A percentile compares a stretch with the other conserved stretches of the same genome.
Conservation (phyloP, 2,113 vertebrate genomes). For the Propithecus coquereli region DNA sequence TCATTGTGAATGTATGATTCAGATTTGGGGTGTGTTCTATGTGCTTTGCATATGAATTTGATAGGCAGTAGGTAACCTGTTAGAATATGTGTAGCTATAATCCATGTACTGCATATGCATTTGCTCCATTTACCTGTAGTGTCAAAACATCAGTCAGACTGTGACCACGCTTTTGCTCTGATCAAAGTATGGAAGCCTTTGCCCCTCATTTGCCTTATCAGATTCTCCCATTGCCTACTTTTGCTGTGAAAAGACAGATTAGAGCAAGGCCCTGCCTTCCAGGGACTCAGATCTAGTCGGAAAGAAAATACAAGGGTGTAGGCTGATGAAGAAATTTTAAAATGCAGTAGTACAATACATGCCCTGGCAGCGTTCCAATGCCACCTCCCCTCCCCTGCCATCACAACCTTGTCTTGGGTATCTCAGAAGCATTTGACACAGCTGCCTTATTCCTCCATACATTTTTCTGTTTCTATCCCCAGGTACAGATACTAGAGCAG, state of each 20-base stretch:
- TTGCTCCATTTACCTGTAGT: not conserved
- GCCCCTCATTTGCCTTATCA: not conserved
- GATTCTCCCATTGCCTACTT: not conserved
- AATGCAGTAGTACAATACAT: fast-evolving
- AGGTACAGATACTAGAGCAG: not conserved
- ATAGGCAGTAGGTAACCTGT: not conserved
- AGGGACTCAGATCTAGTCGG: not conserved
- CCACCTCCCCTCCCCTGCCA: fast-evolving
- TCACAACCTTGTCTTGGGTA: not conserved
- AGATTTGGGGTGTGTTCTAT: not conserved
- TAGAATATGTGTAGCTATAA: fast-evolving
- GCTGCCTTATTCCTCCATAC: fast-evolving
- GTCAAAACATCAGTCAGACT: not conserved
- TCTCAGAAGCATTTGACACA: not conserved
- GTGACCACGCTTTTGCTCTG: not conserved
- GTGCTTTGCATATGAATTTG: fast-evolving
- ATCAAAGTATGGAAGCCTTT: not conserved
- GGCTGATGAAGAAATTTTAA: not conserved
- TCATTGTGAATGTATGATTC: not conserved
- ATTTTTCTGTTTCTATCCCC: fast-evolving
- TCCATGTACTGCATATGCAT: fast-evolving
- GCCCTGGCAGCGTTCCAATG: fast-evolving
- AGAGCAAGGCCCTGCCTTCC: too few species aligned
- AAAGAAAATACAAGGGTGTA: not conserved
- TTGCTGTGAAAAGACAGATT: not conserved